A percentile compares a stretch with the other conserved stretches of the same genome.
These are phyloP conservation scores for Drosophila punjabiensis DNA, from an alignment of 1,140 invertebrate genomes.

Conservation along the genomic window DNA sequence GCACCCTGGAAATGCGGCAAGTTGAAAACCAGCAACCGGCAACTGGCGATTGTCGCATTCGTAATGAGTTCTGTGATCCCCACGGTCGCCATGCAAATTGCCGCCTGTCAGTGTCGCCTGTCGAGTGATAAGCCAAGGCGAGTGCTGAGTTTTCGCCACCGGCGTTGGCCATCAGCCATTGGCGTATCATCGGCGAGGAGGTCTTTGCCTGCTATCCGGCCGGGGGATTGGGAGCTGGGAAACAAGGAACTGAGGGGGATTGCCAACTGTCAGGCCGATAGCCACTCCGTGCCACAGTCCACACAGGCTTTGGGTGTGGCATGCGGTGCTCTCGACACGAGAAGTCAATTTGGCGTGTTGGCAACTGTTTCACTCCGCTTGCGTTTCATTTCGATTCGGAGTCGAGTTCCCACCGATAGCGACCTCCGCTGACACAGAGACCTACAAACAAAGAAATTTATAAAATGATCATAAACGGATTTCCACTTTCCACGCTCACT, in stretches of 20 bases:
- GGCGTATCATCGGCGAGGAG: constrained; percentile 9
- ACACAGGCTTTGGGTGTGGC: constrained; percentile 43
- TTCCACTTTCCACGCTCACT: constrained; percentile 74
- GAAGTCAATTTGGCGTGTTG: constrained; percentile 54
- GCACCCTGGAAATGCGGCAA: constrained; percentile 7
- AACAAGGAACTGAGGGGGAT: constrained; percentile 13
- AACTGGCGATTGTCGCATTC: constrained; percentile 59
- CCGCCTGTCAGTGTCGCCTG: constrained; percentile 46
- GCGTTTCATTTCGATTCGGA: constrained; percentile 4
- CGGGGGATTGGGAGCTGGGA: constrained; percentile 16
- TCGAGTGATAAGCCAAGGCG: constrained; percentile 52
- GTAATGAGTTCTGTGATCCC: constrained; percentile 64
- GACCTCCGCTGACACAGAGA: constrained; percentile 51
- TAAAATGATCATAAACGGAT: constrained; percentile 47
- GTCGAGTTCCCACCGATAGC: constrained; percentile 28
- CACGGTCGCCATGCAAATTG: constrained; percentile 53
- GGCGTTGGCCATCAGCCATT: constrained; percentile 43
- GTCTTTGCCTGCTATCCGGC: constrained; percentile 14
- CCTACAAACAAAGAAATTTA: constrained; percentile 22
- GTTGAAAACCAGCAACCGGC: constrained; percentile 15
- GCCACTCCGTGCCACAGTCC: constrained; percentile 13
- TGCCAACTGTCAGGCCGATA: constrained; percentile 52
- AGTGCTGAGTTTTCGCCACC: constrained; percentile 52
- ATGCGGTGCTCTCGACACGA: constrained; percentile 49
- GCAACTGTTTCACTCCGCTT: constrained; percentile 25